phyloP scores from a whole-genome alignment of 30 jellyfish, hydroid and myxozoan genomes.

The Clytia hemisphaerica region DNA sequence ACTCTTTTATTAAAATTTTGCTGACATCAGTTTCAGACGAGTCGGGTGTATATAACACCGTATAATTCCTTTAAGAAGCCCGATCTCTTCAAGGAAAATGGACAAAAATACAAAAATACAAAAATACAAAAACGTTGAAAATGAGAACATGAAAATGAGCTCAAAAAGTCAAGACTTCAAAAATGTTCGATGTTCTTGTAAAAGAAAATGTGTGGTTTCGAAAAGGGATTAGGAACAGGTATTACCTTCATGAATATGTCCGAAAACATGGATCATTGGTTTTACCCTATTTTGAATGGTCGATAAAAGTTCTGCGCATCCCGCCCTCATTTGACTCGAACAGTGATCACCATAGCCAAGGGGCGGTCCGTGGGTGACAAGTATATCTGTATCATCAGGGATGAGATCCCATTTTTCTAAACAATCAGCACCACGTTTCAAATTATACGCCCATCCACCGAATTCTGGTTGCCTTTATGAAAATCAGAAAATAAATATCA shows the following conservation, averaged over 20 bases:
- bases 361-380: constrained; percentile 99
- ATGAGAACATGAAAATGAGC: no score
- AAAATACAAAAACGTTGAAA: no score
- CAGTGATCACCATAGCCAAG: constrained; percentile 85
- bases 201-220: neutral
- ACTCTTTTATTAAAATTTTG: no score
- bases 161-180: no score
- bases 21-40: no score
- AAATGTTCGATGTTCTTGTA: no score
- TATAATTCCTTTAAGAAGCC: no score
- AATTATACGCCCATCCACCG: constrained; percentile 92
- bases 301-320: constrained; percentile 79
- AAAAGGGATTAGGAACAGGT: neutral
- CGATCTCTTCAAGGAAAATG: no score
- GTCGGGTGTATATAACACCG: no score
- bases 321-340: constrained; percentile 58
- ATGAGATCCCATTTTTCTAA: constrained; percentile 75
- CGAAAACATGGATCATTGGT: constrained; percentile 78
- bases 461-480: constrained; percentile 79
- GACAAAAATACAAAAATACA: no score
- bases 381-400: constrained; percentile 75
- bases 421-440: constrained; percentile 62
- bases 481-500: no score
- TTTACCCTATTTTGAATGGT: constrained; percentile 61
- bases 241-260: constrained; percentile 89